Base-by-base conservation (phyloP, 1,140 invertebrate species). In the Drosophila arizonae region DNA sequence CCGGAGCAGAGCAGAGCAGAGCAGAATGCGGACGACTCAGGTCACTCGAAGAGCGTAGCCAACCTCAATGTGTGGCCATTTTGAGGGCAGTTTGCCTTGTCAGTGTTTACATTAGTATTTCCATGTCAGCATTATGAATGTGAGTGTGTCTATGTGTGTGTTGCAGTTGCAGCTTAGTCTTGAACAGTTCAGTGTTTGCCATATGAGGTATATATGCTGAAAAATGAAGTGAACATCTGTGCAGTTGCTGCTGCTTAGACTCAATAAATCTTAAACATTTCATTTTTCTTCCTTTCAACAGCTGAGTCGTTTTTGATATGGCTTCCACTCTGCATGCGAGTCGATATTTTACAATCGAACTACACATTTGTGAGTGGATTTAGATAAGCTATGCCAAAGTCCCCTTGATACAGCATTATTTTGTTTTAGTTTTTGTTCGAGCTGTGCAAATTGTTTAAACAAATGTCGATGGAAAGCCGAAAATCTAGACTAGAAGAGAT, bases 41-140 rank as follows among this genome's bases (percentile, higher is more conserved):
- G 17, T 50, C 21, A 50, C 11, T 4, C 11, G 11, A 24, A 52
- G 30, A 13, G 28, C 54, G 26, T 4, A 10, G 21, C 6, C 28
- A 21, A 58, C 69, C 64, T 55, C 56, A 72, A 72, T 61, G 64
- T 61, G 70, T 46, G 70, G 70, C 11, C 55, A 68, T 58, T 69
- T 62, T 69, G 57, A 46, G 51, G 65, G 50, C 51, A 43, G 43
- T 6, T 13, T 13, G 33, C 33, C 67, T 24, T 72, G 63, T 72
- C 63, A 52, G 36, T 67, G 56, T 55, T 41, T 39, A 30, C 30
- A 4, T 30, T 33, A 26, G 33, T 48, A 61, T 24, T 45, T 24
- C 3, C 4, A n/a, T 50, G 26, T 15, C 36, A 39, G 24, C 43
- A 45, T 3, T 43, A 56, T 60, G 52, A 56, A 11, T 15, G 33